Evolutionary conservation across 2,888 invertebrate genomes (phyloP).

Genomic region (Arge pagana): DNA sequence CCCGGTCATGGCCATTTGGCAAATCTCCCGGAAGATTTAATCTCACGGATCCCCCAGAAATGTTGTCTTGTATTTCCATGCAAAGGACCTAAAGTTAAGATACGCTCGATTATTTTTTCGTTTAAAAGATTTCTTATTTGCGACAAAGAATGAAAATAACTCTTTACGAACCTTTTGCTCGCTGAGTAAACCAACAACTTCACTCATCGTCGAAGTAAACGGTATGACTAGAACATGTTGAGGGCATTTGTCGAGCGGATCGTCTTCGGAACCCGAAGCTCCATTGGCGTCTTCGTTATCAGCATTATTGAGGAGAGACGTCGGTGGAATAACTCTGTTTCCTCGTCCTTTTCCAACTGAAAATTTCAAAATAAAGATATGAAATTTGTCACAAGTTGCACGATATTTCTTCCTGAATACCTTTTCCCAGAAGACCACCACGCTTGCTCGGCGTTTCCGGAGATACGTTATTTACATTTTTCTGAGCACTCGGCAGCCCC

Average conservation of each 20-base stretch:
- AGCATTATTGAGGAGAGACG: constrained; percentile 45
- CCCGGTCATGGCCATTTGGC: constrained; percentile 52
- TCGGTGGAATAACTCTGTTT: constrained; percentile 37
- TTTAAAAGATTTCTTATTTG: too few species aligned
- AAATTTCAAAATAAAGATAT: constrained; percentile 9
- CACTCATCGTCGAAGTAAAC: constrained; percentile 64
- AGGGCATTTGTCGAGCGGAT: constrained; percentile 47
- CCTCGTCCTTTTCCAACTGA: constrained; percentile 44
- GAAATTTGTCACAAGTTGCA: too few species aligned
- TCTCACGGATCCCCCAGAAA: constrained; percentile 41
- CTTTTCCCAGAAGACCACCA: constrained; percentile 55
- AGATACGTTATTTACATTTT: constrained; percentile 36
- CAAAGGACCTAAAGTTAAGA: constrained; percentile 52
- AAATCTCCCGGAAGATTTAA: constrained; percentile 47
- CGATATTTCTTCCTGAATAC: too few species aligned
- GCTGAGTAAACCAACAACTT: constrained; percentile 69
- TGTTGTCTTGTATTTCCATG: constrained; percentile 47
- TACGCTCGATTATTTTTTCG: too few species aligned
- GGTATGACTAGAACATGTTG: constrained; percentile 73
- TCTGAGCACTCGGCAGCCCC: constrained; percentile 30
- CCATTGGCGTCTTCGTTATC: constrained; percentile 48
- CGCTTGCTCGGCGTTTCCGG: constrained; percentile 49
- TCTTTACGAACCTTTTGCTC: constrained; percentile 67
- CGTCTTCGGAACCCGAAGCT: constrained; percentile 47
- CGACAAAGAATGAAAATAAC: constrained; percentile 6